Percentiles rank a stretch among this genome's conserved stretches.
phyloP scores from a whole-genome alignment of 2,113 vertebrate species.

The Apeltes quadracus region DNA sequence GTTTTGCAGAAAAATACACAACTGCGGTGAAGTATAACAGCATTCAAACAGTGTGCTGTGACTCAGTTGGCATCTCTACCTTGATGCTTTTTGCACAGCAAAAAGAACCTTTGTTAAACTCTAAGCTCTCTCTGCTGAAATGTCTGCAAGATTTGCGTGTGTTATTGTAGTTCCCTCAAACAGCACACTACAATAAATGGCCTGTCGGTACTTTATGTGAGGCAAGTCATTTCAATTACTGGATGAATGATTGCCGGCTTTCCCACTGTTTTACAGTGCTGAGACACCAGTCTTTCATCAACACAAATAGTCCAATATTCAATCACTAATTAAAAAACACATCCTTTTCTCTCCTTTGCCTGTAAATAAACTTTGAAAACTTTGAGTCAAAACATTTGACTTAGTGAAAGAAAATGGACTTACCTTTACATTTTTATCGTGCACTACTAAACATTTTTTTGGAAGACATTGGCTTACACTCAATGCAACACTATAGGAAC shows the following conservation, averaged over 20 bases:
- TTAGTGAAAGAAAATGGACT: not conserved
- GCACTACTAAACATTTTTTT: not conserved
- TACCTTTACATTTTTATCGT: not conserved
- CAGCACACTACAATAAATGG: not conserved
- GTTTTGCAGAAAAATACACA: slow-evolving; percentile 39
- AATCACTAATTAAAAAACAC: not conserved
- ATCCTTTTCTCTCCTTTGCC: not conserved
- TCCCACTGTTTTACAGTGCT: not conserved
- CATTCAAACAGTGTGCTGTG: not conserved
- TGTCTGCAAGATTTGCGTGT: not conserved
- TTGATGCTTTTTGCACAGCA: not conserved
- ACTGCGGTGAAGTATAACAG: not conserved
- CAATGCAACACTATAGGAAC: not conserved
- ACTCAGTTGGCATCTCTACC: not conserved
- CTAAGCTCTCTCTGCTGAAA: not conserved
- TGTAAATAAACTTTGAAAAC: not conserved
- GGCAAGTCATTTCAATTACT: not conserved
- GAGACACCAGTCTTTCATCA: slow-evolving; percentile 4
- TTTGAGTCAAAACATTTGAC: not conserved
- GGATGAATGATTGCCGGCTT: slow-evolving; percentile 12
- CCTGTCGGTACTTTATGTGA: not conserved
- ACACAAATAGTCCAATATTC: not conserved
- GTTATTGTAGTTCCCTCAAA: not conserved
- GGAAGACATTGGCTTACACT: slow-evolving; percentile 18
- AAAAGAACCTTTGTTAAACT: not conserved